Conservation (phyloP, 2,113 vertebrate genomes). For the Anhinga rufa region DNA sequence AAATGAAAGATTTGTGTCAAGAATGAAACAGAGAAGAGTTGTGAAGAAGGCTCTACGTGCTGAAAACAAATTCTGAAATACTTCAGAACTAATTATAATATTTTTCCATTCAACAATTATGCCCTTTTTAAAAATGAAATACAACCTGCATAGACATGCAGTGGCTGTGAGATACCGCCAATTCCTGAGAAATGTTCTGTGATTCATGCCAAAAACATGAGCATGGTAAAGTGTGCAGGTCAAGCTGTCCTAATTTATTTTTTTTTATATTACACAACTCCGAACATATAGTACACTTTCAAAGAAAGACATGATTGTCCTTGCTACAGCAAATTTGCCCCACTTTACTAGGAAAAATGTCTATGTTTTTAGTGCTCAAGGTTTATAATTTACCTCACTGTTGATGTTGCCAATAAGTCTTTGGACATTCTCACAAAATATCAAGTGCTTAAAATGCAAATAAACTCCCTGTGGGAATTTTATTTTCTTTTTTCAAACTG, state of each 20-base stretch:
- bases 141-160: constrained; percentile 10
- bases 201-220: background rate
- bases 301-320: background rate
- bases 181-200: background rate
- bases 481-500: background rate
- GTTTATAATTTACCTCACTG: background rate
- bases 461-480: background rate
- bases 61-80: constrained; percentile 6
- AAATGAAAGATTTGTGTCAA: constrained; percentile 41
- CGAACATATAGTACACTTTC: background rate
- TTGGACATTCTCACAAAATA: background rate
- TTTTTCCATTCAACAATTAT: constrained; percentile 51
- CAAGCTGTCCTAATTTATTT: background rate
- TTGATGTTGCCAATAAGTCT: background rate
- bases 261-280: background rate
- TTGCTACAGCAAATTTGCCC: background rate
- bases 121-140: constrained; percentile 8
- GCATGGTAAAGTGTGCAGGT: background rate
- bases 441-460: background rate
- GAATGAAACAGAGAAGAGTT: background rate
- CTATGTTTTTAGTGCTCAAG: background rate
- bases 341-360: background rate
- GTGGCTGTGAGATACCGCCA: background rate
- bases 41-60: background rate
- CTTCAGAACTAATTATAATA: constrained; percentile 42